These are phyloP conservation scores for Papilio machaon DNA, from an alignment of 1,140 invertebrate genomes.

Conservation along the genomic window DNA sequence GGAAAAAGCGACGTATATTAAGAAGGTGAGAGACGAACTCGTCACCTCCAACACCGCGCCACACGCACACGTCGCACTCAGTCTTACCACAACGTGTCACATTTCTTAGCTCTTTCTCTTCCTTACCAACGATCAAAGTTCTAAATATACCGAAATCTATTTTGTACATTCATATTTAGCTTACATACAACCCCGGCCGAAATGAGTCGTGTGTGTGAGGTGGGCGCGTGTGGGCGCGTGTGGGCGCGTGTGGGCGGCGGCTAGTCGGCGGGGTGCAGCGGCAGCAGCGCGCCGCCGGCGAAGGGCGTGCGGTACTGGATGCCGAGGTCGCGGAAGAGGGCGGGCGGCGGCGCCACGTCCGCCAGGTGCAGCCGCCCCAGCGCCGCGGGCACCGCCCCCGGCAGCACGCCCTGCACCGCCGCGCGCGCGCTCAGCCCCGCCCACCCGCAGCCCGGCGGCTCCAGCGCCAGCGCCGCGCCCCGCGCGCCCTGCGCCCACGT, in stretches of 20 bases:
- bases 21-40: too few species aligned
- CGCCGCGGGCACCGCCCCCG: constrained; percentile 86
- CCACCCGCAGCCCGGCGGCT: constrained; percentile 88
- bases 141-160: too few species aligned
- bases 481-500: constrained; percentile 88
- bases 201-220: too few species aligned
- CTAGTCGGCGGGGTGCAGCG: constrained; percentile 86
- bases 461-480: constrained; percentile 89
- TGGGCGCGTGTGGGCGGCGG: background rate
- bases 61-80: too few species aligned
- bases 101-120: too few species aligned
- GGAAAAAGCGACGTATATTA: too few species aligned
- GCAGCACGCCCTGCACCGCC: constrained; percentile 87
- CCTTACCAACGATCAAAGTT: too few species aligned
- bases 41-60: too few species aligned
- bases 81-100: too few species aligned
- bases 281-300: constrained; percentile 93
- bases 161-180: too few species aligned
- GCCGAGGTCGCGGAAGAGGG: constrained; percentile 88
- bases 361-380: constrained; percentile 93
- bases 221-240: background rate
- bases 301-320: constrained; percentile 94
- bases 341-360: constrained; percentile 91
- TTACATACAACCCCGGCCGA: too few species aligned
- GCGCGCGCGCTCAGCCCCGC: constrained; percentile 86